Base-by-base conservation (phyloP, 2,113 vertebrate species). In the Columba livia region DNA sequence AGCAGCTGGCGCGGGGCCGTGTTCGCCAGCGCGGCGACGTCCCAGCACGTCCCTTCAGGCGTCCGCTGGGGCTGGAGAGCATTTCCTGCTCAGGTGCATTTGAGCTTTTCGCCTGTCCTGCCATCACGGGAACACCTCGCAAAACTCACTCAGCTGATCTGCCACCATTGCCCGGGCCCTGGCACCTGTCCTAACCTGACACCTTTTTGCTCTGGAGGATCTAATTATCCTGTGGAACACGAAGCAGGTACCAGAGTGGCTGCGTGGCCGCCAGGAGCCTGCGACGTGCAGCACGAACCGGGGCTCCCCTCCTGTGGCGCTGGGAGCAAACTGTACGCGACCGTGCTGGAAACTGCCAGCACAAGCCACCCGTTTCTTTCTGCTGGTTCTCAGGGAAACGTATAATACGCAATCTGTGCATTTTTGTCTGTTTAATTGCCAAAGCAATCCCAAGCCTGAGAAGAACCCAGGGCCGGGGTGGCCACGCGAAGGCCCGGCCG, bases 281-380 rank as follows among this genome's bases (percentile, higher is more conserved):
- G 26, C 3, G 47, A n/a, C 7, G 25, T 18, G 24, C 47, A 50
- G 58, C 53, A 61, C 53, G 12, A 48, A 73, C 26, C 9, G 25
- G 40, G 12, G 66, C 12, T 19, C 21, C 15, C 42, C 32, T 61
- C 34, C 5, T 15, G 15, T 15, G 29, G 9, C 32, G 28, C 66
- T 24, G 42, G 62, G 38, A 51, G 25, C 26, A 14, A 19, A 28
- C 25, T 32, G 19, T 23, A 3, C 2, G 10, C 0, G 3, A 18
- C 34, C 1, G 1, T 28, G 71, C 50, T 12, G 31, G 25, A 53
- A 12, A 7, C 31, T 9, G 64, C 29, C 71, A 58, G 36, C 44
- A 13, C 38, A 36, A 65, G n/a, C 6, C 31, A 14, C 23, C 28
- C 8, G 7, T 26, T 50, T 56, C 34, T 19, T 66, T 48, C 24